phyloP scores from a whole-genome alignment of 92 coral and sea anemone species.

The Actinernus sp. region DNA sequence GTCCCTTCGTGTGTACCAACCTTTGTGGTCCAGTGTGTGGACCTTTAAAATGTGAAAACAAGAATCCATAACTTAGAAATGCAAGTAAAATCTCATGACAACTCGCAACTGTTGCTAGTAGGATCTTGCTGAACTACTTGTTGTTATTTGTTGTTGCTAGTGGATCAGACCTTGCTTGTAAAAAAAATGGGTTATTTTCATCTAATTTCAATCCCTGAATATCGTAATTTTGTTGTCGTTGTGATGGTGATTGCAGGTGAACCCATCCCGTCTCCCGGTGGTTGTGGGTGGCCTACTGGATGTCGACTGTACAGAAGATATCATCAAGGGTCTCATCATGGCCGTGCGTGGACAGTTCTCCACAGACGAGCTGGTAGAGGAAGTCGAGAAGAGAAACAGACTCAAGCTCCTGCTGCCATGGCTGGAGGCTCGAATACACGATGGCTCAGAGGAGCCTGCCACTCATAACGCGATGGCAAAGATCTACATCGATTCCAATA shows the following conservation, averaged over 20 bases:
- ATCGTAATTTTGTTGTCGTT: too few species aligned
- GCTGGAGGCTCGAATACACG: constrained; percentile 98
- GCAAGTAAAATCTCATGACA: too few species aligned
- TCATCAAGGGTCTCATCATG: constrained; percentile 96
- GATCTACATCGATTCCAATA: constrained; percentile 97
- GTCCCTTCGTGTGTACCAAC: too few species aligned
- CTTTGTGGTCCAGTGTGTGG: too few species aligned
- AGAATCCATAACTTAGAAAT: too few species aligned
- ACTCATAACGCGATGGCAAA: constrained; percentile 99
- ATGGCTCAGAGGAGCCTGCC: constrained; percentile 99
- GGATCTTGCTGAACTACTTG: too few species aligned
- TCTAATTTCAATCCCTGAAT: too few species aligned
- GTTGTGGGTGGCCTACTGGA: constrained; percentile 97
- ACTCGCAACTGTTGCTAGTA: too few species aligned
- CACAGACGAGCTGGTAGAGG: constrained; percentile 97
- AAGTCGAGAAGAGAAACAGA: constrained; percentile 96
- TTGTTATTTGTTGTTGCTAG: too few species aligned
- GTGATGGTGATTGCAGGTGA: constrained; percentile 82
- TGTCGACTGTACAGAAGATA: constrained; percentile 96
- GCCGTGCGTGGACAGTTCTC: constrained; percentile 99
- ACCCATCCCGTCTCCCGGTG: constrained; percentile 98
- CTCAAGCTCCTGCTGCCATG: constrained; percentile 90
- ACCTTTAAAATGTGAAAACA: too few species aligned
- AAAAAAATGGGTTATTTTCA: too few species aligned
- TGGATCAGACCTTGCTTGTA: too few species aligned